Evolutionary conservation across 2,797 vertebrate genomes (phyloP).

Genomic region (Acanthopagrus latus): DNA sequence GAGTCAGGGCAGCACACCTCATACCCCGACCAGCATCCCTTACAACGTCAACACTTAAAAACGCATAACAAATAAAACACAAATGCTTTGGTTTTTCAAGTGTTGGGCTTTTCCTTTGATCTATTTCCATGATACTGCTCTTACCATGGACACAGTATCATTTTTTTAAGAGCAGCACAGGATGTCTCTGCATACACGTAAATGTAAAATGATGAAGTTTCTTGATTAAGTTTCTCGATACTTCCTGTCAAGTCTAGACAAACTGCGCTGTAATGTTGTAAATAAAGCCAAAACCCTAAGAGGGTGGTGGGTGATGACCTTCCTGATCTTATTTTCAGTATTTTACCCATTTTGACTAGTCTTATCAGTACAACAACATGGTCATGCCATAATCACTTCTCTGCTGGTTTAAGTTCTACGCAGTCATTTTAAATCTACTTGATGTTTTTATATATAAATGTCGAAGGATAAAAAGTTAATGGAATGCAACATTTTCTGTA

Average conservation of each 20-base stretch:
- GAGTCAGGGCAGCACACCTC: constrained; percentile 89
- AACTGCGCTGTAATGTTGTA: not conserved
- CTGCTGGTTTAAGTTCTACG: not conserved
- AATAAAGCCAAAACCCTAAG: not conserved
- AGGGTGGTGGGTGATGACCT: not conserved
- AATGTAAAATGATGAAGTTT: not conserved
- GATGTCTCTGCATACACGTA: not conserved
- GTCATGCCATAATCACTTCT: constrained; percentile 1
- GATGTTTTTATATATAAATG: not conserved
- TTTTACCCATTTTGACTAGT: not conserved
- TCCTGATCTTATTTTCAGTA: not conserved
- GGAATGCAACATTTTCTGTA: not conserved
- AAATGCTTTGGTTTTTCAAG: constrained; percentile 6
- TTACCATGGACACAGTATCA: not conserved
- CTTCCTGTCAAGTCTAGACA: not conserved
- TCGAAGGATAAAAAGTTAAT: not conserved
- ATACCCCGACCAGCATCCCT: constrained; percentile 73
- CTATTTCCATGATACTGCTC: not conserved
- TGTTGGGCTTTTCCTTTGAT: not conserved
- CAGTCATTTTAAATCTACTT: not conserved
- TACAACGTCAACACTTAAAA: constrained; percentile 37
- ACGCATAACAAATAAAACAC: constrained; percentile 40
- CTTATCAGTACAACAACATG: not conserved
- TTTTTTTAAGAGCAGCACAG: not conserved
- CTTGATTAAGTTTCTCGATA: not conserved